Evolutionary conservation across 2,797 vertebrate species (phyloP), one percentile per base, ranked within the genome.

Genomic region (Sebastes nivosus): DNA sequence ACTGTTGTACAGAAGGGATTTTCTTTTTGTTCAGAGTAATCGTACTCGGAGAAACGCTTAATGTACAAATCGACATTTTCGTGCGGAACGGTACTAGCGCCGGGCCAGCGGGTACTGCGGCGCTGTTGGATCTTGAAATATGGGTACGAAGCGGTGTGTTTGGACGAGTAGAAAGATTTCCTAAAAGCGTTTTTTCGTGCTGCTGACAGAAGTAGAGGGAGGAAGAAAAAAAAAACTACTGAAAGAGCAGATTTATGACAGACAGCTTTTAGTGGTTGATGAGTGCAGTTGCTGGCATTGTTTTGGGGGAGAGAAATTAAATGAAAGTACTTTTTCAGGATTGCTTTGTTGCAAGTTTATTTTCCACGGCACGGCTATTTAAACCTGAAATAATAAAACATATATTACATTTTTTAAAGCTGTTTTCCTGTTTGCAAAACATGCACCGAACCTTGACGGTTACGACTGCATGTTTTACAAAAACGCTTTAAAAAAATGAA

Each of bases 1-100:
- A 63, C 83, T 90, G 87, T 91, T 91, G 92, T 91, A 92, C 85
- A 91, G 90, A 92, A 67, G 83, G 89, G 89, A 86, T 86, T 92
- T 89, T 87, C n/a, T 89, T 86, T 86, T 77, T 64, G 61, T 88
- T 88, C 68, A 55, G 82, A 80, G 86, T 87, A 79, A 86, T 86
- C 75, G 79, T 65, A 50, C 87, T 90, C 79, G 77, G 75, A 72
- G 63, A 84, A 87, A 92, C 46, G 70, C 78, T 87, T 87, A 34
- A 66, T 83, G 89, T 87, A 90, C 83, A 84, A 90, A 84, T 79
- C 3, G n/a, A 65, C 79, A 79, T 91, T 88, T 88, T 85, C 22
- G 58, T 14, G 67, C 32, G 46, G 46, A 86, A 69, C 58, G 72
- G 84, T 86, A 69, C 88, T 65, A 88, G 80, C 85, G 63, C 83